Percentiles rank a stretch among this genome's conserved stretches.
Conservation (phyloP, 2,888 invertebrate genomes). For the Willowsia nigromaculata region DNA sequence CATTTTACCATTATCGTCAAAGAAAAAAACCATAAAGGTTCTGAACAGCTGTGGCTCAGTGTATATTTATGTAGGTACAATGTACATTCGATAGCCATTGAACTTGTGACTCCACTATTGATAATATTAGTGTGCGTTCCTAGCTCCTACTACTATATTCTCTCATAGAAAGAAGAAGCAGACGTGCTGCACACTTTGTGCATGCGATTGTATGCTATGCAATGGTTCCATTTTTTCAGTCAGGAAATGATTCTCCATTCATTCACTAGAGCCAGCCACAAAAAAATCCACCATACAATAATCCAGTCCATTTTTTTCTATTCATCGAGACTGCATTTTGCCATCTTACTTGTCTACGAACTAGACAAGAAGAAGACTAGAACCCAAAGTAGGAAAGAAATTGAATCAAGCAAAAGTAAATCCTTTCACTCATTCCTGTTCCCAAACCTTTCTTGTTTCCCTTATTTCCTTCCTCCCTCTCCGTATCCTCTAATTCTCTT, state of each 20-base stretch:
- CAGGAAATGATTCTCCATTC: conserved; percentile 20
- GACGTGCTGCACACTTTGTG: neutral
- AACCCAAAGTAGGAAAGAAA: neutral
- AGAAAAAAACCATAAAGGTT: conserved; percentile 20
- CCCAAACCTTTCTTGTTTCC: neutral
- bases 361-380: neutral
- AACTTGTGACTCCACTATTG: conserved; percentile 40
- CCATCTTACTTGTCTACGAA: neutral
- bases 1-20: neutral
- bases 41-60: conserved; percentile 10
- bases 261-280: neutral
- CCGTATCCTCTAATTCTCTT: neutral
- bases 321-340: conserved; percentile 3
- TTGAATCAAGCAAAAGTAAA: conserved; percentile 32
- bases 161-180: neutral
- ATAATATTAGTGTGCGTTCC: neutral
- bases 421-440: conserved; percentile 4
- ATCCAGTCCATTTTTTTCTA: neutral
- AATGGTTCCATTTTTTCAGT: neutral
- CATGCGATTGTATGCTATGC: neutral
- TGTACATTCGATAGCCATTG: conserved; percentile 48
- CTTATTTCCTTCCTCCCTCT: conserved; percentile 28
- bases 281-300: neutral
- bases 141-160: neutral
- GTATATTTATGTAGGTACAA: conserved; percentile 19